These are phyloP conservation scores for Tetragnatha versicolor DNA, from an alignment of 1,140 invertebrate species.

Conservation along the genomic window DNA sequence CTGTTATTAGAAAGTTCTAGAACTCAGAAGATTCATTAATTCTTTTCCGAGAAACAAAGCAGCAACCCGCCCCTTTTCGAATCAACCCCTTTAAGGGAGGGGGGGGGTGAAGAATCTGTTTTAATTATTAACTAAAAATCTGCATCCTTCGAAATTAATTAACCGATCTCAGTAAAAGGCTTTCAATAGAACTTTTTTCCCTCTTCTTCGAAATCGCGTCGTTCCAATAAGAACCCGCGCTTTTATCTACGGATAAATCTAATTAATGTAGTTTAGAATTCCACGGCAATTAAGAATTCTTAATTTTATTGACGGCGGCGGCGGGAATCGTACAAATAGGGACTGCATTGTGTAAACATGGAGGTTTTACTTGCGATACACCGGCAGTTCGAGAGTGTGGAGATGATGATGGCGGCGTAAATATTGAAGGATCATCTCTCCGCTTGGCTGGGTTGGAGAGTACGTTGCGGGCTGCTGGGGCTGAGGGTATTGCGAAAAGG, in stretches of 20 bases:
- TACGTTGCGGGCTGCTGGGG: no score
- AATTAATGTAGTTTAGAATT: neutral
- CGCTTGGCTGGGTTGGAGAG: no score
- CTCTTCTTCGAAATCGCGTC: neutral
- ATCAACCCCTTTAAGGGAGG: no score
- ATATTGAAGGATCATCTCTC: no score
- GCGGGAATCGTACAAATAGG: no score
- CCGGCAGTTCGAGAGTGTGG: no score
- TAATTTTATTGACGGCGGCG: neutral
- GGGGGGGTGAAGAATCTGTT: neutral
- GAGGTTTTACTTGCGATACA: no score
- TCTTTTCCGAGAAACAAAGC: conserved; percentile 1
- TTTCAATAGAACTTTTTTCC: neutral
- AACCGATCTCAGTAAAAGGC: neutral
- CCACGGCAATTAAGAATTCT: conserved; percentile 8
- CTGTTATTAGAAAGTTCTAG: conserved; percentile 29
- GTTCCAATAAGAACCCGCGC: neutral
- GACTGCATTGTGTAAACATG: no score
- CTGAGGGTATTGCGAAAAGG: no score
- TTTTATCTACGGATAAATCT: neutral
- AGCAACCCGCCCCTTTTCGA: neutral
- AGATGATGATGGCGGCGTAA: no score
- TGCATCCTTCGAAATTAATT: conserved; percentile 33
- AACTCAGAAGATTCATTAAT: conserved; percentile 17
- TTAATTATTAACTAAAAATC: conserved; percentile 36